Base-by-base conservation (phyloP, 2,113 vertebrate genomes). In the Albula goreensis region DNA sequence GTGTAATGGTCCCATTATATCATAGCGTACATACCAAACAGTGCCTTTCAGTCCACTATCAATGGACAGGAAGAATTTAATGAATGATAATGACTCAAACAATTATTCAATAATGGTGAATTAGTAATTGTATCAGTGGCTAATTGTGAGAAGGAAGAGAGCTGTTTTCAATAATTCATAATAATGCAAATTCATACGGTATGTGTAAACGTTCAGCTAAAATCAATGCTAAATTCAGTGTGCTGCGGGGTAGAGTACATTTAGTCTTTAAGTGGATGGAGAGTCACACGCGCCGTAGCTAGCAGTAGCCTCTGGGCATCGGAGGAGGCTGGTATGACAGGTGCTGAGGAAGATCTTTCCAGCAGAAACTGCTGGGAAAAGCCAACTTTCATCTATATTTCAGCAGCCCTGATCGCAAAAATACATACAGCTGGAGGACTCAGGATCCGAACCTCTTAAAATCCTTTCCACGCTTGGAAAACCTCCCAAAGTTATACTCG, bases 301-400 rank as follows among this genome's bases (percentile, higher is more conserved):
- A 63, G 51, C 86, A 77, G 1, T 7, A 88, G 85, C 85, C 86
- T 74, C 82, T 70, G 82, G 85, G 66, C 83, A 84, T 85, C 74
- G 53, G 25, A 57, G 0, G 9, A 50, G 10, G 9, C 50, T 12
- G 22, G 60, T 19, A 81, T 78, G 83, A 50, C 60, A 89, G 63
- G 2, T 53, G 78, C 60, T 77, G 22, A 13, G 83, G 78, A 80
- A 57, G 63, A 63, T 8, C 25, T 80, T 80, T 50, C 78, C 49
- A 74, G 81, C 86, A 13, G 50, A 41, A 79, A 52, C n/a, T n/a
- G 52, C 81, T 17, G 52, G 17, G 81, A 48, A 79, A 12, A 51
- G 78, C 56, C 74, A 19, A 78, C 85, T 86, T 87, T 90, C 84
- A 83, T 84, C 78, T 84, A 86, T 86, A 84, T 88, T 89, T 87